These are phyloP conservation scores for Brevimyrus niger DNA, from an alignment of 2,113 vertebrate genomes.

Conservation along the genomic window DNA sequence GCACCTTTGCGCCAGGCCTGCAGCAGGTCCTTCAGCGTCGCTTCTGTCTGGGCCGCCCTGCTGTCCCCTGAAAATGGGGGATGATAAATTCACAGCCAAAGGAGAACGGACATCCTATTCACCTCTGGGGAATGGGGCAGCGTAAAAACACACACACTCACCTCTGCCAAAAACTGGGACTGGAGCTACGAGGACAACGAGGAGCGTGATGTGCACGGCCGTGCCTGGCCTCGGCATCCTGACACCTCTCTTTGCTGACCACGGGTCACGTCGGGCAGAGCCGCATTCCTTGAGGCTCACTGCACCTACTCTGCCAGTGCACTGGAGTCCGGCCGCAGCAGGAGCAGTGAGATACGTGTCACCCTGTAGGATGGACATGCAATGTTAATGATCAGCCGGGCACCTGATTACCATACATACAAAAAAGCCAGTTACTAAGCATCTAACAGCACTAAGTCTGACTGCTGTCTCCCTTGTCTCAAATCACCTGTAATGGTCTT, in stretches of 20 bases:
- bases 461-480: not conserved
- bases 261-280: conserved; percentile 33
- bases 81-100: not conserved
- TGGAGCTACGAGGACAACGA: conserved; percentile 46
- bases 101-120: not conserved
- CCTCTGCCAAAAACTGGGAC: conserved; percentile 42
- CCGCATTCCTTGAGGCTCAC: conserved; percentile 13
- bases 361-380: conserved; percentile 45
- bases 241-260: conserved; percentile 41
- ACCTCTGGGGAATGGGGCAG: not conserved
- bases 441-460: not conserved
- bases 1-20: conserved; percentile 51
- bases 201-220: conserved; percentile 40
- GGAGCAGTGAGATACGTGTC: conserved; percentile 49
- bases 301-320: conserved; percentile 11
- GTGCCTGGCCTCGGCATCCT: conserved; percentile 44
- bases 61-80: conserved; percentile 27
- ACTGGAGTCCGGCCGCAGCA: conserved; percentile 24
- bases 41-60: conserved; percentile 42
- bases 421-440: not conserved
- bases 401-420: conserved; percentile 34
- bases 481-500: not conserved
- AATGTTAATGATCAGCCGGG: conserved; percentile 55
- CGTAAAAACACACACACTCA: conserved; percentile 36
- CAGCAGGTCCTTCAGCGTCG: conserved; percentile 52